Evolutionary conservation across 2,113 vertebrate genomes (phyloP), one percentile per base, ranked within the genome.

Genomic region (Plestiodon gilberti): DNA sequence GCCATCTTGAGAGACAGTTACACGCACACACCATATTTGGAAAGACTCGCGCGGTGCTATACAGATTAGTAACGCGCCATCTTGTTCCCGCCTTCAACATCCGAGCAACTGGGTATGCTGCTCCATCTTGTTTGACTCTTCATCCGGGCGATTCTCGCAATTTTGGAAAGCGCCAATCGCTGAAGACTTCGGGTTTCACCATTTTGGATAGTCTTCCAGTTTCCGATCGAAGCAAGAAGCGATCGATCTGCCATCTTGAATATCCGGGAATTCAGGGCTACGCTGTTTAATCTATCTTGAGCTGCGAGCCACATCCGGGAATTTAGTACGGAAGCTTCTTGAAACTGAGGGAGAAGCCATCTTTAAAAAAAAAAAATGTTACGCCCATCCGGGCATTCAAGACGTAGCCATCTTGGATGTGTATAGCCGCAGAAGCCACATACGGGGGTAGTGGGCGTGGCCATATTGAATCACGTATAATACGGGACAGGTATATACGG

Each of bases 341-440:
- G 57, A 62, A 61, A 74, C 33, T 74, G 15, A 52, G 14, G 59
- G 5, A 20, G 59, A 57, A 62, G 59, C 85, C 59, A 65, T 81
- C 25, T 87, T 87, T 62, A 10, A 23, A 4, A 11, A 38, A 14
- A 10, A 23, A 4, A 11, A 38, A 14, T 30, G 23, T 35, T 75
- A 59, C 22, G 23, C 55, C 65, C 81, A 78, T 78, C 81, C 74
- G 80, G 86, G 62, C 25, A 78, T 30, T 38, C 61, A 40, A 23
- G 25, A 35, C 10, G 65, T 28, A 9, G 81, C 87, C 87, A 83
- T 88, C 81, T 88, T 83, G 87, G 69, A 71, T 64, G 82, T 20
- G 87, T 69, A 62, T 52, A 9, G 48, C 81, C 38, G 38, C 38
- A 35, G 74, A 59, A 61, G 48, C 30, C 79, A 33, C 79, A 81